phyloP scores from a whole-genome alignment of 1,140 invertebrate species.

The Tetramorium alpestre region DNA sequence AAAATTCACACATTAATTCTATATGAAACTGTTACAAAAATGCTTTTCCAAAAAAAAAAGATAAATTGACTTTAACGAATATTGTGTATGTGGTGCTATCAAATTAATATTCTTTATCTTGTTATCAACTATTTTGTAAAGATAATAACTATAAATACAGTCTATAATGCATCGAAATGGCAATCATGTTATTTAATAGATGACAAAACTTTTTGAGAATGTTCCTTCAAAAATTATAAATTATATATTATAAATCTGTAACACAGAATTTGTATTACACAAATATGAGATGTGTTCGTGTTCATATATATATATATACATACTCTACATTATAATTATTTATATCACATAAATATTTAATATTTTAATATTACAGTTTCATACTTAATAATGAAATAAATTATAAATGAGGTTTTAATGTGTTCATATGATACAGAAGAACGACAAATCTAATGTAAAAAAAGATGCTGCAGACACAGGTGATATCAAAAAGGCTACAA shows the following conservation, averaged over 20 bases:
- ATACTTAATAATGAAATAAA: background rate
- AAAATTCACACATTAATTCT: background rate
- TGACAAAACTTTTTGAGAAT: background rate
- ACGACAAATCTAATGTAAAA: background rate
- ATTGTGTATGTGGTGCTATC: background rate
- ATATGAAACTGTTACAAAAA: conserved; percentile 2
- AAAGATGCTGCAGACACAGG: background rate
- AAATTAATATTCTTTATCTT: conserved; percentile 19
- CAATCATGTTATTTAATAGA: background rate
- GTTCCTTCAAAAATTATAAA: background rate
- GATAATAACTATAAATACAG: conserved; percentile 2
- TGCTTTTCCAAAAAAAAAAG: background rate
- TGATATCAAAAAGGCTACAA: background rate
- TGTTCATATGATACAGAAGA: background rate
- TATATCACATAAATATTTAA: background rate
- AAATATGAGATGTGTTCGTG: background rate
- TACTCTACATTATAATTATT: background rate
- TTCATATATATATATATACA: too few relatives aligned
- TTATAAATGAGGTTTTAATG: background rate
- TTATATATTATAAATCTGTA: background rate
- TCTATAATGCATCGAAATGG: background rate
- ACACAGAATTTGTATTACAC: background rate
- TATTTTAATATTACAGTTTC: background rate
- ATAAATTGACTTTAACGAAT: background rate
- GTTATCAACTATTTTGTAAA: background rate